Percentiles rank a stretch among this genome's conserved stretches.
These are phyloP conservation scores for Hozukius guyotensis DNA, from an alignment of 2,797 vertebrate species.

Conservation along the genomic window DNA sequence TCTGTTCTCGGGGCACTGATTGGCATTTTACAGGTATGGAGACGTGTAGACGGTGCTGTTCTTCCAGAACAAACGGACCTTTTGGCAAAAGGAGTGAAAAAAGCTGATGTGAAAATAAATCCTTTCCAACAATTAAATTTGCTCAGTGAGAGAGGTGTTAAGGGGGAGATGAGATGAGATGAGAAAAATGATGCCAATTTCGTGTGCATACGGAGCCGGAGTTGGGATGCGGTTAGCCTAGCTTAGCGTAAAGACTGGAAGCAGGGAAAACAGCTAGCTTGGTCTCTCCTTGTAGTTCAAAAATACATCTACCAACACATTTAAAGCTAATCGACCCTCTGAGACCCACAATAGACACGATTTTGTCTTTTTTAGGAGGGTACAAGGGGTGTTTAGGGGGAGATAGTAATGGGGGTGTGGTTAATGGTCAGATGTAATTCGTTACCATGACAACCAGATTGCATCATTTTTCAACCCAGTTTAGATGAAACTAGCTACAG, in stretches of 20 bases:
- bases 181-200: neutral
- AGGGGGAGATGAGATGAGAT: neutral
- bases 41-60: neutral
- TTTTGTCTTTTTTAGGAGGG: too few species aligned
- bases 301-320: too few species aligned
- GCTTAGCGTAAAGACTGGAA: neutral
- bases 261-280: too few species aligned
- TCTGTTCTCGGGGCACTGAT: neutral
- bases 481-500: too few species aligned
- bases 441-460: too few species aligned
- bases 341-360: too few species aligned
- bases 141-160: neutral
- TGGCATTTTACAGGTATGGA: neutral
- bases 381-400: too few species aligned
- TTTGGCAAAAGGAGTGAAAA: neutral
- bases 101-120: neutral
- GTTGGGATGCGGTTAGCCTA: neutral
- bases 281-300: neutral
- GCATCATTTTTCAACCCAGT: too few species aligned
- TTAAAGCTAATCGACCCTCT: too few species aligned
- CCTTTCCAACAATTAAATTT: neutral
- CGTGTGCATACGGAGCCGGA: neutral
- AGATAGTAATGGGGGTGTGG: neutral
- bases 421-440: too few species aligned
- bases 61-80: neutral